A percentile compares a stretch with the other conserved stretches of the same genome.
Conservation (phyloP, 1,140 invertebrate genomes). For the Vanessa atalanta region DNA sequence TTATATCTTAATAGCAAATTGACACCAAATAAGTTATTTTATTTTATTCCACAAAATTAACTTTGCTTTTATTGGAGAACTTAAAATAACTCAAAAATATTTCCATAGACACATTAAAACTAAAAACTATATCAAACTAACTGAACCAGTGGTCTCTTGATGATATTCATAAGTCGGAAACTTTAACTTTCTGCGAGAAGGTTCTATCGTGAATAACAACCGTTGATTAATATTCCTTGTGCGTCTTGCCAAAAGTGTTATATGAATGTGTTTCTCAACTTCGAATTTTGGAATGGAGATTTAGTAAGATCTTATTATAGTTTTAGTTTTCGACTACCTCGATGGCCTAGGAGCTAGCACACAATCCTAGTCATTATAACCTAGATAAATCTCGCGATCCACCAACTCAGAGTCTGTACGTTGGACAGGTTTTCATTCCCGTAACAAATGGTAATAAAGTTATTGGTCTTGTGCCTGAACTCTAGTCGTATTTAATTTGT, state of each 20-base stretch:
- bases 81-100: neutral
- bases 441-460: too few relatives aligned
- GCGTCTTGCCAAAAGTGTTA: neutral
- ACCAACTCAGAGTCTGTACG: too few relatives aligned
- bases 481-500: too few relatives aligned
- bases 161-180: slow-evolving; percentile 10
- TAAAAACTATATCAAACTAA: slow-evolving; percentile 8
- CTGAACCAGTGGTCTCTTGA: neutral
- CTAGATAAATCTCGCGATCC: too few relatives aligned
- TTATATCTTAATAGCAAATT: too few relatives aligned
- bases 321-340: neutral
- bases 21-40: too few relatives aligned
- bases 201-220: slow-evolving; percentile 6
- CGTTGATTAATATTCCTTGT: neutral
- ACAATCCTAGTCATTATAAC: too few relatives aligned
- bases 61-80: too few relatives aligned
- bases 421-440: too few relatives aligned
- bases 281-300: neutral
- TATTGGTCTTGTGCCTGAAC: too few relatives aligned
- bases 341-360: neutral
- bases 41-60: too few relatives aligned
- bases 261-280: neutral
- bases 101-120: neutral
- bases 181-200: slow-evolving; percentile 10
- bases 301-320: neutral